Conservation (phyloP, 2,888 invertebrate species). For the Agrilus mali region DNA sequence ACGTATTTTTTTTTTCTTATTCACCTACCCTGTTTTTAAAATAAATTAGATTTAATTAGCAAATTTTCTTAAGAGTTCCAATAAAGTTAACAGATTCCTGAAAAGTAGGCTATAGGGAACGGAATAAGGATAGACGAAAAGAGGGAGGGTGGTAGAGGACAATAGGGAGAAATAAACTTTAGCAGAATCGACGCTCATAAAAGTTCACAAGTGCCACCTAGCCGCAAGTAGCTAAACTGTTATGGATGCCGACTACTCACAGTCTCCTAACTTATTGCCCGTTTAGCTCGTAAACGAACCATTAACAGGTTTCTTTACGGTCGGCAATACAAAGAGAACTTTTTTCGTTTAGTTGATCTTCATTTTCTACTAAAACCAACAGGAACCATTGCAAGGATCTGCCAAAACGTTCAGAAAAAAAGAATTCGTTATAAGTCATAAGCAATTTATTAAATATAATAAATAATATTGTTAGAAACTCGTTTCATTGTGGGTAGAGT, state of each 20-base stretch:
- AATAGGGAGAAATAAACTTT: not conserved
- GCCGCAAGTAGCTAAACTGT: constrained; percentile 28
- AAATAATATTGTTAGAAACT: too few relatives aligned
- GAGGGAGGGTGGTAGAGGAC: constrained; percentile 2
- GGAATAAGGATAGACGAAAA: constrained; percentile 4
- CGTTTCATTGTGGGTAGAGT: too few relatives aligned
- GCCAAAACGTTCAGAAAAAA: too few relatives aligned
- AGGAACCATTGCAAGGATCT: too few relatives aligned
- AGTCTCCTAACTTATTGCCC: not conserved
- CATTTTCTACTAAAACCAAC: not conserved
- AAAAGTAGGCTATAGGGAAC: not conserved
- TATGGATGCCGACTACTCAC: constrained; percentile 7
- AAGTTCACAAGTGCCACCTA: constrained; percentile 27
- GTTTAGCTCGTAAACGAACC: constrained; percentile 12
- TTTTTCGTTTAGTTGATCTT: constrained; percentile 5
- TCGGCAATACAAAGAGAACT: not conserved
- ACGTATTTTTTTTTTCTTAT: too few relatives aligned
- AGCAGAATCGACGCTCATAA: constrained; percentile 10
- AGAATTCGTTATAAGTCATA: too few relatives aligned
- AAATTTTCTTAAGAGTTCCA: too few relatives aligned
- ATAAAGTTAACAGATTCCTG: not conserved
- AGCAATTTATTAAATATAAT: too few relatives aligned
- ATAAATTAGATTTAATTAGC: too few relatives aligned
- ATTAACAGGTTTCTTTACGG: too few relatives aligned
- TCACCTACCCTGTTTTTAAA: too few relatives aligned